Percentiles rank a stretch among this genome's conserved stretches.
These are phyloP conservation scores for Anastrepha ludens DNA, from an alignment of 1,140 invertebrate species.

Conservation along the genomic window DNA sequence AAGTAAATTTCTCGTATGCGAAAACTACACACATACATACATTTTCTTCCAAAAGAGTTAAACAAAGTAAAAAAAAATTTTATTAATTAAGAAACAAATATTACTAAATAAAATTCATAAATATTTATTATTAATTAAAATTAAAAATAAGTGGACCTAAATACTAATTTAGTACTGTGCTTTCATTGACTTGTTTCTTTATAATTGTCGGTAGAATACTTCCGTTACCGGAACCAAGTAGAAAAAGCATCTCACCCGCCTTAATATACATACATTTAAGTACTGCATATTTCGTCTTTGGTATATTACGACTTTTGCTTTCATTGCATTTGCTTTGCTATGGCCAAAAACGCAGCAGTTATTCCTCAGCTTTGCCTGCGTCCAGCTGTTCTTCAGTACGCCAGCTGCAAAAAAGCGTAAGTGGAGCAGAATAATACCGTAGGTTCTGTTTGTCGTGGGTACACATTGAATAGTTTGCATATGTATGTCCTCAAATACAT, in stretches of 20 bases:
- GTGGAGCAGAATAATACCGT: slow-evolving; percentile 35
- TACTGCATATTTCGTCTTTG: neutral
- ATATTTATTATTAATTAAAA: too few species aligned
- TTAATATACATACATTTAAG: neutral
- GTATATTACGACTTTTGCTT: slow-evolving; percentile 23
- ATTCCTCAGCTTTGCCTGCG: neutral
- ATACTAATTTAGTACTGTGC: too few species aligned
- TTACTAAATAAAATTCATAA: too few species aligned
- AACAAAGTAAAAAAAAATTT: too few species aligned
- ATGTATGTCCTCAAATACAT: neutral
- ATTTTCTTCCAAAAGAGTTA: too few species aligned
- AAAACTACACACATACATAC: too few species aligned
- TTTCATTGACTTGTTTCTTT: too few species aligned
- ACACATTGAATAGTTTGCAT: slow-evolving; percentile 23
- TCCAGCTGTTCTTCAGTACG: neutral
- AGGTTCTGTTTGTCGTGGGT: neutral
- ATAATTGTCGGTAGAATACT: too few species aligned
- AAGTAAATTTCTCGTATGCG: too few species aligned
- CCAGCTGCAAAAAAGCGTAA: neutral
- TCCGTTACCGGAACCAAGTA: neutral
- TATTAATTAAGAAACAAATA: too few species aligned
- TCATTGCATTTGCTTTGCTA: slow-evolving; percentile 6
- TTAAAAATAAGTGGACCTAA: too few species aligned
- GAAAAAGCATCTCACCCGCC: neutral
- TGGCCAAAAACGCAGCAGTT: neutral